Base-by-base conservation (phyloP, 1,140 invertebrate species). In the Whitmania pigra region DNA sequence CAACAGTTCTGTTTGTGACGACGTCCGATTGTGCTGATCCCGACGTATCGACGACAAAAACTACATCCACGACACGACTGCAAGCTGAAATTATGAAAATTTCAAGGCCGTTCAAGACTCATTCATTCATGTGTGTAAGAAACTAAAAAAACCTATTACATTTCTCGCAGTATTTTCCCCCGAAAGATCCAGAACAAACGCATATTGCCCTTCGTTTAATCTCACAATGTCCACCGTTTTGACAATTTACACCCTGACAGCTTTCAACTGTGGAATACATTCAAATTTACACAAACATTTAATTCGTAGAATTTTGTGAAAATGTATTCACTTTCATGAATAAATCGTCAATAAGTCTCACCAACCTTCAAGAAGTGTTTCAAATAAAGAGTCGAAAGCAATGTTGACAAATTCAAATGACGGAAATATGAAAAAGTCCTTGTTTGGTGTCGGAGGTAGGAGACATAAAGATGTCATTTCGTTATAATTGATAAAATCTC, bases 61-160 rank as follows among this genome's bases (percentile, higher is more conserved):
- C 57, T 31, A 63, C 11, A 31, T 63, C 57, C 22, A 25, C 22
- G 22, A 22, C 57, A 25, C 29, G 22, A 7, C 11, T 25, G 20
- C 57, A 63, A 63, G 57, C 57, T 63, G 29, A 63, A 63, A 63
- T n/a, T 18, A 25, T 63, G 18, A 63, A 25, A 63, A 25, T 63
- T 63, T 63, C 2, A 63, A 31, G 9, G 2, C 22, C 11, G 18
- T 13, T n/a, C 18, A n/a, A n/a, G n/a, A n/a, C 2, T n/a, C 20
- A 22, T 7, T 6, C 20, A 63, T 63, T 63, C n/a, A n/a, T 22
- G 9, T 63, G 2, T 25, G 18, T n/a, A 63, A n/a, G 29, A 63
- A 63, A 18, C 11, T 17, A 3, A 6, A 63, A 63, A 18, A 25
- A 63, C 1, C n/a, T 13, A 63, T 63, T 63, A 63, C 57, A 25